Base-by-base conservation (phyloP, 2,888 invertebrate species). In the Ptychoptera contaminata region DNA sequence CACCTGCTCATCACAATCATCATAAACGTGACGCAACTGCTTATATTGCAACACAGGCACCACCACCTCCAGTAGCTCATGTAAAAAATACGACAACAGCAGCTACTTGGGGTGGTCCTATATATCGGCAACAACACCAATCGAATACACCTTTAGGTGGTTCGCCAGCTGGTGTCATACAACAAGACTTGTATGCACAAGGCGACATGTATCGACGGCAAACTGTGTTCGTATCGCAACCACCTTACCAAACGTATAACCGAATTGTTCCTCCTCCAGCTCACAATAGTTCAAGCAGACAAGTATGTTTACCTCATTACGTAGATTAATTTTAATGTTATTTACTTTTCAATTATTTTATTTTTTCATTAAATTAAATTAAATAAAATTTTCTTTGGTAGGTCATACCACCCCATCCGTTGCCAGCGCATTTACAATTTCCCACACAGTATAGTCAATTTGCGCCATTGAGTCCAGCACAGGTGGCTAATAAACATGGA, bases 401-500 rank as follows among this genome's bases (percentile, higher is more conserved):
- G 65, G 68, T 74, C 37, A 66, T 70, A 54, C 74, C 82, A 48
- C 73, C 77, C 42, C 84, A 85, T 65, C 83, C 84, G 39, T 65
- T 85, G 56, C 85, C 85, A 49, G 85, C 85, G 8, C 86, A 87
- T 62, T 77, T 85, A 64, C 84, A 82, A 61, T 82, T 81, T 58
- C 77, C 79, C 46, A 73, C 77, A 23, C 77, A 78, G 53, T 76
- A 76, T 56, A 73, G 65, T 56, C 67, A 67, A 56, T 66, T 66
- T 56, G 66, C 63, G 50, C 67, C 67, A 40, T 52, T 67, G 36
- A 66, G 67, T 59, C 67, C 67, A 48, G 66, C 64, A 32, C 66
- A 65, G 55, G 66, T 67, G 53, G 59, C 63, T 49, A 65, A 57
- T 56, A 67, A 67, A 50, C 66, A 67, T 56, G 63, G 61, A 51